Percentiles rank a stretch among this genome's conserved stretches.
Evolutionary conservation across 2,888 invertebrate species (phyloP).

Genomic region (Lepidocyrtoides sp.): DNA sequence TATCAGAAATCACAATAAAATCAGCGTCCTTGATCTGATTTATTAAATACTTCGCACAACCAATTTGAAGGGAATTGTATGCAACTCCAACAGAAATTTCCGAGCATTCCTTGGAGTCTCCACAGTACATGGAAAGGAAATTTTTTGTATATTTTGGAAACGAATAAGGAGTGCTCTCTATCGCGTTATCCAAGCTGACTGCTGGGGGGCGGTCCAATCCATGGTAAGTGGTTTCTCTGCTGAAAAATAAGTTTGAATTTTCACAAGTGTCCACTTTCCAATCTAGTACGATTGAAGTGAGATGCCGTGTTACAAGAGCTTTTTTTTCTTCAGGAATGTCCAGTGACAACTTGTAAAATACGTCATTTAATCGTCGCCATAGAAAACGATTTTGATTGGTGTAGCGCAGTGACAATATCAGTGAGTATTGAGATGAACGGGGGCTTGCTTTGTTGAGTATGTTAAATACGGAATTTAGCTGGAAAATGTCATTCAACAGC

Average conservation of each 20-base stretch:
- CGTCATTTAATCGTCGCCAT: background rate
- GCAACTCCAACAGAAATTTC: background rate
- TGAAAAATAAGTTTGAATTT: background rate
- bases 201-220: background rate
- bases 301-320: background rate
- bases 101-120: background rate
- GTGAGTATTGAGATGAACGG: background rate
- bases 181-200: background rate
- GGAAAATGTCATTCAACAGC: background rate
- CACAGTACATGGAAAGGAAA: background rate
- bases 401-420: background rate
- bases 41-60: background rate
- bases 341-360: conserved; percentile 6
- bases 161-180: background rate
- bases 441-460: background rate
- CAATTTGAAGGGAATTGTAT: background rate
- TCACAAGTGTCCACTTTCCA: background rate
- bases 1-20: background rate
- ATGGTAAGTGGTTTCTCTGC: background rate
- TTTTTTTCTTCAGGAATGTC: background rate
- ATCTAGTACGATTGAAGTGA: background rate
- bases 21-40: conserved; percentile 4
- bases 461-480: background rate
- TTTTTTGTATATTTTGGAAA: background rate
- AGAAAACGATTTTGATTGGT: background rate